Percentiles rank a stretch among this genome's conserved stretches.
phyloP scores from a whole-genome alignment of 2,113 vertebrate genomes.

The Lophius piscatorius region DNA sequence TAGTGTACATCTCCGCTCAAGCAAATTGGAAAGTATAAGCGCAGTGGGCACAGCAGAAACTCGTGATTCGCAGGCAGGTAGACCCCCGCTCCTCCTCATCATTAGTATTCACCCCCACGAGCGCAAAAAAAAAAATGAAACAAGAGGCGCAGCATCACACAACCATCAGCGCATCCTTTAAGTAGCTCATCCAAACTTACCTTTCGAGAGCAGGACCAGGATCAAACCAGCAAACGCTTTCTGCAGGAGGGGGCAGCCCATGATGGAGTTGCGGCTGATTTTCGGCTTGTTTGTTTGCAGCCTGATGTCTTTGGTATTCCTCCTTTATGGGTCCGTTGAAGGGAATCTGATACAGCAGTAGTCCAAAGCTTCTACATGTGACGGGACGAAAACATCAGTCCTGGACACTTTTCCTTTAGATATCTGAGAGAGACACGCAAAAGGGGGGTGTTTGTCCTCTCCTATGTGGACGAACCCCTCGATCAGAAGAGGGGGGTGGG shows the following conservation, averaged over 20 bases:
- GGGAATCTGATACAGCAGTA: constrained; percentile 45
- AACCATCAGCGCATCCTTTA: constrained; percentile 34
- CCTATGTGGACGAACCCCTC: constrained; percentile 41
- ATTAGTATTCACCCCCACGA: constrained; percentile 81
- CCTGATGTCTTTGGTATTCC: constrained; percentile 59
- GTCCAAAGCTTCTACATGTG: constrained; percentile 62
- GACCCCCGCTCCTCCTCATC: constrained; percentile 42
- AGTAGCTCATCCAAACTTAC: constrained; percentile 73
- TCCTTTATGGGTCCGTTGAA: constrained; percentile 36
- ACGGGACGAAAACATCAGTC: constrained; percentile 51
- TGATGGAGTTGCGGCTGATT: constrained; percentile 72
- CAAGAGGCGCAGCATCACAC: constrained; percentile 30
- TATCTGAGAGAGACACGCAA: constrained; percentile 26
- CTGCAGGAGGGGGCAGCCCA: constrained; percentile 76
- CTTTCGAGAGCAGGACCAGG: constrained; percentile 76
- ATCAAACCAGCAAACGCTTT: constrained; percentile 74
- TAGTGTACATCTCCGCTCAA: constrained; percentile 3
- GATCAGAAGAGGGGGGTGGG: constrained; percentile 15
- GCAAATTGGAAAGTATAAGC: constrained; percentile 50
- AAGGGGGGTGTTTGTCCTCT: constrained; percentile 49
- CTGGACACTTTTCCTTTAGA: constrained; percentile 61
- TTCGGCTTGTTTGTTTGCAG: constrained; percentile 44
- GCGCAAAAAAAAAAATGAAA: constrained; percentile 57
- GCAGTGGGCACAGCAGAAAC: constrained; percentile 53
- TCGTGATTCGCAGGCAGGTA: constrained; percentile 73